Base-by-base conservation (phyloP, 2,797 vertebrate genomes). In the Cygnus olor region DNA sequence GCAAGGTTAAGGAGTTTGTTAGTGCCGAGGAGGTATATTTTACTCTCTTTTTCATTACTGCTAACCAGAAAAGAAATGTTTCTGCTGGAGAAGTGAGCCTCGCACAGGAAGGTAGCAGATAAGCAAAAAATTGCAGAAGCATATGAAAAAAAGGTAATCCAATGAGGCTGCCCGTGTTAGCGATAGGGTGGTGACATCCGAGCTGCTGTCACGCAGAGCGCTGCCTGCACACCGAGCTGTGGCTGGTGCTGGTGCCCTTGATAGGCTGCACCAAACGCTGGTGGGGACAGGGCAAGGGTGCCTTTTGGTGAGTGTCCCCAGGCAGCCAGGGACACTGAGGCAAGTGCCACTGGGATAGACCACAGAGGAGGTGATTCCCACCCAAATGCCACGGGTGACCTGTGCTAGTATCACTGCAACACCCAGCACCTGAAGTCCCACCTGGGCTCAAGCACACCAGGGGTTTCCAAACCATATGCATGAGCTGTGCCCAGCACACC, bases 151-250 rank as follows among this genome's bases (percentile, higher is more conserved):
- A 71, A 42, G 2, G 0, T 38, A 54, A 16, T 19, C 20, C 27
- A 40, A 7, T 1, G 0, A 58, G 54, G 15, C 54, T 19, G 87
- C 49, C n/a, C 47, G 44, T 32, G 19, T 57, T 30, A 63, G 58
- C 0, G 2, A 22, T 14, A 45, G 0, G 0, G 49, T 1, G 4
- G 9, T 2, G 13, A 14, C 7, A 28, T 53, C 58, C 36, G 69
- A n/a, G 6, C 47, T 49, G 47, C 47, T 49, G 47, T 1, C 21
- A 22, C 5, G 6, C 9, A 2, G 21, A 42, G 21, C 5, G 1
- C 53, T 80, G 63, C 53, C 36, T 22, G 49, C 21, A 57, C 17
- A 6, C 22, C 9, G 4, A 16, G 34, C 56, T 11, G 3, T 19
- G 18, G 54, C 51, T 53, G 25, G 51, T 32, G 60, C 57, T 36